Base-by-base conservation (phyloP, 2,797 vertebrate species). In the Fistularia tabacaria region DNA sequence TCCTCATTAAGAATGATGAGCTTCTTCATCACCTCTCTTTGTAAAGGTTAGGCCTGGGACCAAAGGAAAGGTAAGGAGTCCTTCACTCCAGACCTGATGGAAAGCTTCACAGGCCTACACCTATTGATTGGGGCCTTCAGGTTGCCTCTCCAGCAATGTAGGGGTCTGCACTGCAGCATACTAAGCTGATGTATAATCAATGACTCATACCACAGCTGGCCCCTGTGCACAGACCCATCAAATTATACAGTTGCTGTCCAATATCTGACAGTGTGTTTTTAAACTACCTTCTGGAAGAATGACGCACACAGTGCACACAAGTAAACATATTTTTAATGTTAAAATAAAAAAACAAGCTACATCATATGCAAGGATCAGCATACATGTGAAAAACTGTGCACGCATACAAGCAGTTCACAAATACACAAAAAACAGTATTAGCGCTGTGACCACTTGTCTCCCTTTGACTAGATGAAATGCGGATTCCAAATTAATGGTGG, bases 1-100 rank as follows among this genome's bases (percentile, higher is more conserved):
- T 90, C 86, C 88, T 91, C 87, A 91, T 92, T 92, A 91, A 88
- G 88, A 90, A 90, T 85, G 83, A 92, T 91, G 89, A 92, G 89
- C 89, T 92, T 84, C 87, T 81, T 87, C 75, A 83, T 91, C 87
- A 91, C 88, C 88, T 87, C 82, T 85, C 85, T 83, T 89, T 88
- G 82, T 79, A 90, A 90, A 91, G 89, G 89, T 92, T 91, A 92
- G 82, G 74, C 85, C 77, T 51, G 50, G 64, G 73, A 80, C 85
- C 84, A 71, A 60, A 89, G 84, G 84, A 85, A 78, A 74, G 74
- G 70, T 53, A 49, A 61, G 66, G 66, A 88, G 89, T 90, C 85
- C 77, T 90, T 84, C 79, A 70, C 79, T 79, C 55, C 51, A 58
- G 87, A 84, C 86, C 85, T 77, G 76, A 83, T 55, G 62, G 83